Percentiles rank a stretch among this genome's conserved stretches.
Evolutionary conservation across 2,797 vertebrate species (phyloP).

Genomic region (Pangasius sanitwongsei): DNA sequence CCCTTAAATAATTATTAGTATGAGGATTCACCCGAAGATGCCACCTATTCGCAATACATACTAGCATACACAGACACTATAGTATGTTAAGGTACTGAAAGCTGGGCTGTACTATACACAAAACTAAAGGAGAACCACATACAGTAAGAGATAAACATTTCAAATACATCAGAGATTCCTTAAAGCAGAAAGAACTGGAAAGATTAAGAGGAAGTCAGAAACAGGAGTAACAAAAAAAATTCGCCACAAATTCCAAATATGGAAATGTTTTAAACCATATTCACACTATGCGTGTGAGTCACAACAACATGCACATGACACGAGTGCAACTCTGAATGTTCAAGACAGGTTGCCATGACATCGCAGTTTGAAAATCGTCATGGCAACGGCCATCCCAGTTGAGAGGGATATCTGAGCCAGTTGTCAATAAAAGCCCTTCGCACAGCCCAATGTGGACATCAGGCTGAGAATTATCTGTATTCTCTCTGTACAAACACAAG

Average conservation of each 20-base stretch:
- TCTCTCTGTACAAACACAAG: background rate
- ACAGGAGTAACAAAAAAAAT: too few species aligned
- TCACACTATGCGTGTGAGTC: background rate
- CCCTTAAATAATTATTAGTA: background rate
- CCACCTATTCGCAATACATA: background rate
- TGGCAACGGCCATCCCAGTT: slow-evolving; percentile 57
- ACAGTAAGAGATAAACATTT: background rate
- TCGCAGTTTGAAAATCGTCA: slow-evolving; percentile 47
- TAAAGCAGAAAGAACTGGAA: background rate
- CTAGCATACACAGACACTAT: too few species aligned
- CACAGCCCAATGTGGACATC: background rate
- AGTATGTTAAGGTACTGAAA: too few species aligned
- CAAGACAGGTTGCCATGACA: slow-evolving; percentile 30
- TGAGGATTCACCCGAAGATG: background rate
- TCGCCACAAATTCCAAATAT: background rate
- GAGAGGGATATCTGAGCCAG: background rate
- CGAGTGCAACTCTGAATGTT: slow-evolving; percentile 2
- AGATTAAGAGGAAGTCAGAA: background rate
- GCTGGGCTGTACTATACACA: too few species aligned
- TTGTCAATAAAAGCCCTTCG: background rate
- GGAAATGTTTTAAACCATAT: background rate
- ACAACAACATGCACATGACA: background rate
- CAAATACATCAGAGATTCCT: background rate
- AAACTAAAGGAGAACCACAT: background rate
- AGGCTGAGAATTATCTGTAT: background rate